Evolutionary conservation across 2,113 vertebrate genomes (phyloP), one percentile per base, ranked within the genome.

Genomic region (Oncorhynchus nerka): DNA sequence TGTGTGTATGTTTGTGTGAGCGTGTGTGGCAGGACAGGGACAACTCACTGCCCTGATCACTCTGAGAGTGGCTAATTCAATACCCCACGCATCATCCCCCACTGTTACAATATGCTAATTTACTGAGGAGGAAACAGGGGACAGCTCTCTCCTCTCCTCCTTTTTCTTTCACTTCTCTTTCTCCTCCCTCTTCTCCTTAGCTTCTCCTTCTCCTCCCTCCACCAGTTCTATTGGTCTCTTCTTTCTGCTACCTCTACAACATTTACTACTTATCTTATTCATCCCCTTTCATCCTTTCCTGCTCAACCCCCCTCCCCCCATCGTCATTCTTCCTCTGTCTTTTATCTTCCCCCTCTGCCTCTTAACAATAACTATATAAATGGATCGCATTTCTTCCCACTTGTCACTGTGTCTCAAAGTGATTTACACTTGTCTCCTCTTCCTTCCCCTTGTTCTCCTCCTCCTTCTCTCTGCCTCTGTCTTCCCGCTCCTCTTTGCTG

Each of bases 21-120:
- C 16, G 15, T 55, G 49, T 55, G 51, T 55, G 12, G 12, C 51
- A 16, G 16, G 80, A 76, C 57, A 69, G 89, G 87, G 86, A 85
- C 84, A 84, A 84, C 81, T 85, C 9, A 45, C 39, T 20, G 76
- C 86, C 85, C 85, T 87, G 85, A 91, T 87, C 87, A 76, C 81
- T 68, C 84, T 82, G 76, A 85, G 90, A 84, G 81, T 84, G 74
- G 45, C 85, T 90, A 90, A 92, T 89, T 89, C 87, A 89, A 88
- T 85, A 87, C 85, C 86, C 81, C 81, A 67, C 85, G 87, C 83
- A 70, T 90, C 84, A 89, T 86, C 83, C 83, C 82, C 86, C 85
- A 81, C 87, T 82, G 87, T 92, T 89, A 90, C 85, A 88, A 90
- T 91, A 93, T 93, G 91, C 85, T 90, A 92, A 91, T 92, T 75